Base-by-base conservation (phyloP, 2,888 invertebrate genomes). In the Diarsia dahlii region DNA sequence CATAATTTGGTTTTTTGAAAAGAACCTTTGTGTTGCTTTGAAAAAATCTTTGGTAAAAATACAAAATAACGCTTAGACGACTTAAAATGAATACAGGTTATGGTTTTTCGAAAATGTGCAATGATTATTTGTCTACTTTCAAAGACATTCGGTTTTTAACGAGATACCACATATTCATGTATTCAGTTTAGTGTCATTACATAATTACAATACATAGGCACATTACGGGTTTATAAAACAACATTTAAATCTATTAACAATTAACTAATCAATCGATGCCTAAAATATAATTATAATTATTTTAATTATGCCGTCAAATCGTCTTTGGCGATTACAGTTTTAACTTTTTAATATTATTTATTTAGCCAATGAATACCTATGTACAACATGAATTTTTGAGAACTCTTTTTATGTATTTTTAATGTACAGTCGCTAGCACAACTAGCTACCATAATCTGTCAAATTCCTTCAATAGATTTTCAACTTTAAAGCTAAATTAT, bases 161-260 rank as follows among this genome's bases (percentile, higher is more conserved):
- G 15, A 46, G 39, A 54, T 78, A 66, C 71, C 64, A 50, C 13
- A 46, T 13, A 56, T 13, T 60, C 73, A 8, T 71, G 82, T 65
- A 85, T 82, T 85, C 70, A 82, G 13, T 65, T 85, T 71, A 68
- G 64, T 52, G 46, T 73, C 70, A n/a, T 64, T 28, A 74, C 65
- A 69, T 76, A 74, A 79, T 82, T 84, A 80, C 71, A 86, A 84
- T 85, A 89, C 85, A 82, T 86, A 89, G 89, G 89, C 89, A 89
- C 89, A 87, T 90, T 89, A 82, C 84, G 89, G 90, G 88, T 81
- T 86, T 88, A 82, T 73, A 77, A 88, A 88, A 82, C 67, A 86
- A 89, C 45, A 75, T 77, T 78, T 85, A 72, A 88, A 63, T 56
- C 81, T 85, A 89, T 66, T 46, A 81, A 84, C 54, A 73, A 71